Evolutionary conservation across 2,888 invertebrate species (phyloP).

Genomic region (Harmothoe impar): DNA sequence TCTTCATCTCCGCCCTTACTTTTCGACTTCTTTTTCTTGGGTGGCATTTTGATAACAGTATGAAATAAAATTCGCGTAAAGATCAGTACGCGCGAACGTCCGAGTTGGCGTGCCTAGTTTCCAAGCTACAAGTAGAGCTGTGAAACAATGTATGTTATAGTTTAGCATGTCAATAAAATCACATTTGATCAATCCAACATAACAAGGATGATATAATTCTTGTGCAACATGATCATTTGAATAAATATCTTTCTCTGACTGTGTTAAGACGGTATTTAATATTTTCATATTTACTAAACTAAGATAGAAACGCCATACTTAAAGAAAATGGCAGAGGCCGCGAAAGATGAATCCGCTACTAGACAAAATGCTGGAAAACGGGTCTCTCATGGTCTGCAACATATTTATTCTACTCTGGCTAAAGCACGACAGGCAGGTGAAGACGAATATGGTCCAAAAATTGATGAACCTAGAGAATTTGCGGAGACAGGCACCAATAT

Average conservation of each 20-base stretch:
- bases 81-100: not conserved
- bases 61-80: not conserved
- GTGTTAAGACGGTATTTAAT: not conserved
- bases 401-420: slow-evolving; percentile 14
- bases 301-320: not conserved
- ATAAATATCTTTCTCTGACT: not conserved
- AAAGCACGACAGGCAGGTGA: not conserved
- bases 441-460: not conserved
- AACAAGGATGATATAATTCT: not conserved
- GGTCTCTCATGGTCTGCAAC: not conserved
- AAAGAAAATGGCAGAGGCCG: slow-evolving; percentile 1
- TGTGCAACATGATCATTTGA: not conserved
- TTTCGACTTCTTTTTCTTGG: slow-evolving; percentile 74
- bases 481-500: not conserved
- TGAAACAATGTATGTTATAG: not conserved
- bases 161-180: not conserved
- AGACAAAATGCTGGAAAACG: not conserved
- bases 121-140: slow-evolving; percentile 7
- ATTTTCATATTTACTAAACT: not conserved
- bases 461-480: not conserved
- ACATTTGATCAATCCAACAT: not conserved
- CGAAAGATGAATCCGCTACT: slow-evolving; percentile 3
- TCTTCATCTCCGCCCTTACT: slow-evolving; percentile 74
- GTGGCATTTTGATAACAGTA: slow-evolving; percentile 62
- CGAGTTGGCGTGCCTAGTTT: slow-evolving; percentile 7